phyloP scores from a whole-genome alignment of 2,888 invertebrate species.

The Eristalis intricaria region DNA sequence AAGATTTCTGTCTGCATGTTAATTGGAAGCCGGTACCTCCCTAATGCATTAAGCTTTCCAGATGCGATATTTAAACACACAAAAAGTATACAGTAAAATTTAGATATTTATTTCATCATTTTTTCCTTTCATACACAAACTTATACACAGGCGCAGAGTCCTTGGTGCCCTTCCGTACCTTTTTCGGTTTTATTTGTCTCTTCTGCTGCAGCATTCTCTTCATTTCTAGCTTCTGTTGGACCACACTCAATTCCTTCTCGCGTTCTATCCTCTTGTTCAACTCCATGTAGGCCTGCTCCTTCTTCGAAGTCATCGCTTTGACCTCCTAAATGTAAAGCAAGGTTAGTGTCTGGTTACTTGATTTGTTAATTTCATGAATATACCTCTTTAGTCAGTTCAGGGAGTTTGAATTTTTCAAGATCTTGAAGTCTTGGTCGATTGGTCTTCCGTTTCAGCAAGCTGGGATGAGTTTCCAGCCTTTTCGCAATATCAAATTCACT shows the following conservation, averaged over 20 bases:
- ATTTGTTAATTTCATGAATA: background rate
- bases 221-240: constrained; percentile 90
- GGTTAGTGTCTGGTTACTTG: background rate
- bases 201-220: constrained; percentile 86
- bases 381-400: constrained; percentile 84
- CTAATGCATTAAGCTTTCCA: no score
- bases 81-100: background rate
- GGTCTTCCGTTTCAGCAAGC: constrained; percentile 85
- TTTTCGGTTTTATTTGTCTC: constrained; percentile 85
- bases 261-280: constrained; percentile 89
- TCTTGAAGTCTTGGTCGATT: constrained; percentile 86
- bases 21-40: no score
- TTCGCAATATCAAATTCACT: constrained; percentile 86
- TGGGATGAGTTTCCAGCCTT: constrained; percentile 88
- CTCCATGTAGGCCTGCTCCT: constrained; percentile 86
- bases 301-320: constrained; percentile 79
- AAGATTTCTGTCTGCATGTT: no score
- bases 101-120: constrained; percentile 79
- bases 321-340: constrained; percentile 72
- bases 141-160: constrained; percentile 88
- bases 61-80: no score
- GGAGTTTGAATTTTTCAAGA: constrained; percentile 83
- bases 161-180: constrained; percentile 85
- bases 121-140: constrained; percentile 92
- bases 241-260: constrained; percentile 88